Evolutionary conservation across 2,113 vertebrate species (phyloP).

Genomic region (Pterocles orientalis): DNA sequence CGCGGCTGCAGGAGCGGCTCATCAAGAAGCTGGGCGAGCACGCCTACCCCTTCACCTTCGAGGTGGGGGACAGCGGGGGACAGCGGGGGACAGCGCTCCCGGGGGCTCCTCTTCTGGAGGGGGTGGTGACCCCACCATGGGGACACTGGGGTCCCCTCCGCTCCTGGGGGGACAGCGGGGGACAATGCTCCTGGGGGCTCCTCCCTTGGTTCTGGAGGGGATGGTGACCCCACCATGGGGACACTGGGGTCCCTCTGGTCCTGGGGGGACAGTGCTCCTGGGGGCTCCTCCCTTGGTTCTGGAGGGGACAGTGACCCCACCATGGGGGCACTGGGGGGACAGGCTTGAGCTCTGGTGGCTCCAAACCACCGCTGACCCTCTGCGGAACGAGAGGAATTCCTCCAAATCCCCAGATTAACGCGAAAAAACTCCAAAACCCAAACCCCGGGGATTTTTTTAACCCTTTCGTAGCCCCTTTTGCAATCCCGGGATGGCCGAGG

Average conservation of each 20-base stretch:
- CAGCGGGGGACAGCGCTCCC: accelerated
- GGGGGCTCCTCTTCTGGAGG: neutral
- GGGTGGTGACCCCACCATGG: accelerated
- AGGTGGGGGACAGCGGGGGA: conserved; percentile 81
- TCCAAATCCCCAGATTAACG: too few relatives aligned
- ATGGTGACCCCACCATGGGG: neutral
- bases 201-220: too few relatives aligned
- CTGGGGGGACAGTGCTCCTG: too few relatives aligned
- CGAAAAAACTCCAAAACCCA: too few relatives aligned
- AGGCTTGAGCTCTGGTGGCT: neutral
- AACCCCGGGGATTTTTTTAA: too few relatives aligned
- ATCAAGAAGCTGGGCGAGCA: conserved; percentile 96
- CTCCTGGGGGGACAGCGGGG: neutral
- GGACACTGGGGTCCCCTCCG: neutral
- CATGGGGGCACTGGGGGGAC: too few relatives aligned
- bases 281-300: too few relatives aligned
- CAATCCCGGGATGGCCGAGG: too few relatives aligned
- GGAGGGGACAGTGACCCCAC: too few relatives aligned
- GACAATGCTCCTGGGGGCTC: too few relatives aligned
- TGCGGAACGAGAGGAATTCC: neutral
- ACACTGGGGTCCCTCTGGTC: neutral
- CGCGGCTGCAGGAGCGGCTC: conserved; percentile 91
- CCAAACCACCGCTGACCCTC: neutral
- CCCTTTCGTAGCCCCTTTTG: neutral
- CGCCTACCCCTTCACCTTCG: conserved; percentile 93